Conservation (phyloP, 2,113 vertebrate species). For the Cichladusa arquata region DNA sequence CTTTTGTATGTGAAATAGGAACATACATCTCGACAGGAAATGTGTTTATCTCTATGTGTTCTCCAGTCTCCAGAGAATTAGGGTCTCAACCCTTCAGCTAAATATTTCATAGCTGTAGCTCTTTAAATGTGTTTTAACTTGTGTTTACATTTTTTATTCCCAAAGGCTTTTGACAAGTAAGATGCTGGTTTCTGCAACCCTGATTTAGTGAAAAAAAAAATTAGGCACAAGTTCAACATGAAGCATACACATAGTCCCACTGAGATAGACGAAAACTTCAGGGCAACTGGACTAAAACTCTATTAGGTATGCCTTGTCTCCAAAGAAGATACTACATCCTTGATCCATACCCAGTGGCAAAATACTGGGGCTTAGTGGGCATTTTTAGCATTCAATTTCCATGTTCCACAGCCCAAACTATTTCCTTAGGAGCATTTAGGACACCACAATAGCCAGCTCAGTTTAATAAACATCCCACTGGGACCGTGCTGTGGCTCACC, state of each 20-base stretch:
- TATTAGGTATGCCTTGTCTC: background rate
- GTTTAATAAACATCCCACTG: background rate
- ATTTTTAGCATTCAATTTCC: background rate
- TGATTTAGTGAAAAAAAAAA: background rate
- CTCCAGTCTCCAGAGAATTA: background rate
- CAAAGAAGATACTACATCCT: background rate
- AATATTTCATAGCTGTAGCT: background rate
- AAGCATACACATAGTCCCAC: background rate
- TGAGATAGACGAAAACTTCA: background rate
- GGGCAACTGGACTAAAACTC: background rate
- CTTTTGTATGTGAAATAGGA: background rate
- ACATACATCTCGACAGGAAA: background rate
- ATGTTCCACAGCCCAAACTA: background rate
- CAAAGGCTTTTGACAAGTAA: background rate
- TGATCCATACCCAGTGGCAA: background rate
- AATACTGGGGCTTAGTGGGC: background rate
- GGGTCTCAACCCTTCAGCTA: background rate
- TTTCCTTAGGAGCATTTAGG: background rate
- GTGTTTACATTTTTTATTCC: background rate
- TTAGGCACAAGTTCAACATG: background rate
- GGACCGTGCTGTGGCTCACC: constrained; percentile 38
- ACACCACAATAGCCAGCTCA: background rate
- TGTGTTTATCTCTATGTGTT: background rate
- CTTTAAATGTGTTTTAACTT: background rate
- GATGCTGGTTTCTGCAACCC: background rate